Evolutionary conservation across 2,797 vertebrate genomes (phyloP).

Genomic region (Microcaecilia unicolor): DNA sequence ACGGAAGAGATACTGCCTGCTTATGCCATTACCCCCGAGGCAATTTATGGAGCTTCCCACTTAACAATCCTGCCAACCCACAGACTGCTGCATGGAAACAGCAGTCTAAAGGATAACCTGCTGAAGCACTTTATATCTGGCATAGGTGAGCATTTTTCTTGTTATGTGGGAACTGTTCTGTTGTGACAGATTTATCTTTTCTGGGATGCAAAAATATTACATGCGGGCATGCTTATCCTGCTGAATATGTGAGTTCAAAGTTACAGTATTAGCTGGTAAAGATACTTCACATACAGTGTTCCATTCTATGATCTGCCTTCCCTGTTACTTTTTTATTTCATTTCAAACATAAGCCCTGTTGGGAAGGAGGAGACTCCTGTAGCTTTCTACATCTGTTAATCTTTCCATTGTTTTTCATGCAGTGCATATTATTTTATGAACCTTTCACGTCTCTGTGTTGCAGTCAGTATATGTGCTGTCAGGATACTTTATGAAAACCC

Average conservation of each 20-base stretch:
- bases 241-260: no score
- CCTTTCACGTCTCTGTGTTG: no score
- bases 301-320: no score
- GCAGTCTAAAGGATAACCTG: constrained; percentile 57
- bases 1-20: constrained; percentile 74
- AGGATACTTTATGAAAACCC: no score
- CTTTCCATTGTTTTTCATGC: no score
- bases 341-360: constrained; percentile 1
- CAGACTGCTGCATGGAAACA: constrained; percentile 70
- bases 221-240: no score
- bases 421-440: no score
- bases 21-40: constrained; percentile 79
- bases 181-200: not conserved
- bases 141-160: constrained; percentile 53
- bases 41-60: constrained; percentile 77
- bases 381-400: not conserved
- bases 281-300: no score
- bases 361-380: not conserved
- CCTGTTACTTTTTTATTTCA: no score
- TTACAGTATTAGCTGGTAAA: no score
- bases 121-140: constrained; percentile 54
- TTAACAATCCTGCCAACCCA: constrained; percentile 77
- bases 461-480: no score
- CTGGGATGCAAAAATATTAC: no score
- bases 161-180: not conserved